Percentiles rank a stretch among this genome's conserved stretches.
These are phyloP conservation scores for Onchidella celtica DNA, from an alignment of 2,888 invertebrate species.

Conservation along the genomic window DNA sequence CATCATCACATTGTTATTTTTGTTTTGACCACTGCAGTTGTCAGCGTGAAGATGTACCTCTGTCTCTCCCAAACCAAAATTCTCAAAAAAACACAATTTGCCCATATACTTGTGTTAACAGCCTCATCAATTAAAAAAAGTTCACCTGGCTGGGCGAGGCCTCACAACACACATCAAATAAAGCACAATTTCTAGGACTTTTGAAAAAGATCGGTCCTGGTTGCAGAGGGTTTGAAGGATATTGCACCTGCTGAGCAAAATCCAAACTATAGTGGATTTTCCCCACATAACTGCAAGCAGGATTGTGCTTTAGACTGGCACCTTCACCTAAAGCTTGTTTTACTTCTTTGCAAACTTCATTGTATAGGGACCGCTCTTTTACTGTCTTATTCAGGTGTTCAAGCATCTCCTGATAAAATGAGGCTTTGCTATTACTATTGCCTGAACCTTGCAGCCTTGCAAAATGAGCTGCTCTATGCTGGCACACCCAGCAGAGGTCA, in stretches of 20 bases:
- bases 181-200: constrained; percentile 26
- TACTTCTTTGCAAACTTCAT: not conserved
- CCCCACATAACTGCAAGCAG: not conserved
- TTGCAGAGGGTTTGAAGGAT: not conserved
- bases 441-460: constrained; percentile 3
- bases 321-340: not conserved
- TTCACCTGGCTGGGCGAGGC: not conserved
- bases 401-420: not conserved
- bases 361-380: not conserved
- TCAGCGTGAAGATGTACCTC: constrained; percentile 36
- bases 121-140: not conserved
- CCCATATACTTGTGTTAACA: not conserved
- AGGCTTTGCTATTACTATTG: constrained; percentile 3
- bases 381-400: not conserved
- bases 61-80: not conserved
- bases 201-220: constrained; percentile 41
- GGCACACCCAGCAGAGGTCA: constrained; percentile 20
- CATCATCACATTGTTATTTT: not conserved
- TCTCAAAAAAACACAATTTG: constrained; percentile 5
- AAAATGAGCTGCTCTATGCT: constrained; percentile 25
- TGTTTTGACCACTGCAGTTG: constrained; percentile 32
- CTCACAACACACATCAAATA: constrained; percentile 31
- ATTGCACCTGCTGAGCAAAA: constrained; percentile 40
- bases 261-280: constrained; percentile 25
- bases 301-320: not conserved